Evolutionary conservation across 2,113 vertebrate genomes (phyloP), one percentile per base, ranked within the genome.

Genomic region (Gallinago paraguaiae): DNA sequence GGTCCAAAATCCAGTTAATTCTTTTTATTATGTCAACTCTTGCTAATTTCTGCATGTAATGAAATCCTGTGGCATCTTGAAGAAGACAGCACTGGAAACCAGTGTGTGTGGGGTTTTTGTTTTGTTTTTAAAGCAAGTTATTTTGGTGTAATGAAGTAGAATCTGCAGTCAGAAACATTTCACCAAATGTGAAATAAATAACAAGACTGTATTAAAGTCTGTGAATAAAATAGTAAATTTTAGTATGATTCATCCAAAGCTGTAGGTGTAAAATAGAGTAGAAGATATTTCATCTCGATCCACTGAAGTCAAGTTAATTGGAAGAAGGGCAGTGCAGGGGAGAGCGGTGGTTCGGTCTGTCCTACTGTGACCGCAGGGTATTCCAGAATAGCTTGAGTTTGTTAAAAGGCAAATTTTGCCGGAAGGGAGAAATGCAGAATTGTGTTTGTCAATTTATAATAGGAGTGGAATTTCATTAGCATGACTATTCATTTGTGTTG

Each of bases 381-480:
- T 90, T 96, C 88, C 50, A 83, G 61, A 93, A 72, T 39, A 78
- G 86, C 54, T 63, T 17, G 70, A 92, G 92, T 96, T 92, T 69
- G 80, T 88, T 91, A 90, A 95, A 92, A 91, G 91, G 82, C 87
- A 90, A 25, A 88, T 94, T 86, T 92, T 88, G 91, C 93, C 95
- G 85, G 94, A 90, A 96, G 85, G 91, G 64, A 56, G 82, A 77
- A 92, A 93, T 92, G 91, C 89, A 75, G 89, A 79, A 61, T 80
- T 88, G 88, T 93, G 68, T 95, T 85, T 91, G 87, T 95, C 94
- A 85, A 12, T 82, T 89, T 92, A 78, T 93, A 93, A 96, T 91
- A 82, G 90, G 82, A 96, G 41, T 91, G 86, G 94, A 92, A 92
- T 96, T 96, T 95, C 80, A 71, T 96, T 94, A 95, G 84, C 82